phyloP scores from a whole-genome alignment of 2,888 invertebrate genomes.

The Amorpha juglandis region DNA sequence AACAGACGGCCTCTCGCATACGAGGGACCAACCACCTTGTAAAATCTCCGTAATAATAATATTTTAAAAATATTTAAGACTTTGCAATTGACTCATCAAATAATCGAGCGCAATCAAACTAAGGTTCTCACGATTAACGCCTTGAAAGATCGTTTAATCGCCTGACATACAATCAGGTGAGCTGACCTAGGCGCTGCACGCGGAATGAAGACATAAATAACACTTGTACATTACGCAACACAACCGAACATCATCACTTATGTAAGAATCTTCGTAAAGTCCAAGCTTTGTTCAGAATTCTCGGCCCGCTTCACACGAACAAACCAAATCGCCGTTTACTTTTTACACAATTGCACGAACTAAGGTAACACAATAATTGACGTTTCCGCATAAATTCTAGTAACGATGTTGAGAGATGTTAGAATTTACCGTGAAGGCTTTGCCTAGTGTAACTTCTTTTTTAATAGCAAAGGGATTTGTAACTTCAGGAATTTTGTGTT shows the following conservation, averaged over 20 bases:
- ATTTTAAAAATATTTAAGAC: too few species aligned
- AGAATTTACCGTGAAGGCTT: too few species aligned
- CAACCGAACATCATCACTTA: background rate
- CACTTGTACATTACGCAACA: constrained; percentile 2
- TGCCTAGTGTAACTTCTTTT: too few species aligned
- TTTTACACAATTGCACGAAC: too few species aligned
- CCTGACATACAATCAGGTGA: constrained; percentile 1
- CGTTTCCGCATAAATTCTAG: too few species aligned
- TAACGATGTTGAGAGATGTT: too few species aligned
- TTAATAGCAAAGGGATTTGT: too few species aligned
- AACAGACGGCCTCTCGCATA: too few species aligned
- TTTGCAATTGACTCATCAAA: background rate
- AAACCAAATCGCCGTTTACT: background rate
- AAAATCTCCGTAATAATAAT: too few species aligned
- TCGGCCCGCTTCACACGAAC: background rate
- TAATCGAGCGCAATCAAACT: background rate
- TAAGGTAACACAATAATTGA: too few species aligned
- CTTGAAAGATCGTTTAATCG: background rate
- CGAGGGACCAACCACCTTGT: too few species aligned
- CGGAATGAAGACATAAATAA: constrained; percentile 23
- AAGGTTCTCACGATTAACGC: background rate
- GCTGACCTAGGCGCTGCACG: constrained; percentile 18
- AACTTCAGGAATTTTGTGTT: too few species aligned
- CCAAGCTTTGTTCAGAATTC: constrained; percentile 12
- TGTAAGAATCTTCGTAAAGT: constrained; percentile 12